These are phyloP conservation scores for Eulimnadia texana DNA, from an alignment of 1,140 invertebrate genomes.

Conservation along the genomic window DNA sequence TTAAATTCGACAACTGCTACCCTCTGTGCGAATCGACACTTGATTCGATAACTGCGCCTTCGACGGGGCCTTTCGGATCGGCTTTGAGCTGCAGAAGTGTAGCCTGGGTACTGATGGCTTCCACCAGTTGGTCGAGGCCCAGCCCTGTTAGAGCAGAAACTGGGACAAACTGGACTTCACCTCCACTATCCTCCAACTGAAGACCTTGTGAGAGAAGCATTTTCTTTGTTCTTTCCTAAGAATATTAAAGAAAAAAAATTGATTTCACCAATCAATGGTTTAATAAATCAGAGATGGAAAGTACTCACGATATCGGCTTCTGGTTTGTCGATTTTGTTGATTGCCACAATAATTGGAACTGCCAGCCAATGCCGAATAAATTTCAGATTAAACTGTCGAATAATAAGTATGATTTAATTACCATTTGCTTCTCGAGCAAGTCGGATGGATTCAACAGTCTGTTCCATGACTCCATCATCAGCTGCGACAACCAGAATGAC, in stretches of 20 bases:
- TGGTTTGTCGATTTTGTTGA: constrained; percentile 96
- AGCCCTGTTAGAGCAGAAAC: constrained; percentile 78
- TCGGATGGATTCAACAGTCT: constrained; percentile 69
- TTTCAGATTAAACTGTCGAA: constrained; percentile 13
- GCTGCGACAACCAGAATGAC: constrained; percentile 94
- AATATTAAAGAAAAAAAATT: constrained; percentile 7
- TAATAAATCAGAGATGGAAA: constrained; percentile 18
- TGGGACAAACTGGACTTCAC: constrained; percentile 78
- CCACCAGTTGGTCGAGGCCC: constrained; percentile 64
- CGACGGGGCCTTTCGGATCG: constrained; percentile 65
- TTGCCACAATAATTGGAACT: constrained; percentile 94
- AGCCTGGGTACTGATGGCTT: constrained; percentile 70
- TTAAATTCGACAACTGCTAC: constrained; percentile 28
- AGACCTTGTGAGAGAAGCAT: constrained; percentile 60
- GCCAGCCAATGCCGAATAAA: no score
- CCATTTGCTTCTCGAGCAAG: constrained; percentile 60
- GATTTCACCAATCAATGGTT: constrained; percentile 11
- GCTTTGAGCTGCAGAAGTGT: constrained; percentile 74
- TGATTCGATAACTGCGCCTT: constrained; percentile 83
- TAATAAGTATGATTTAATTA: constrained; percentile 15
- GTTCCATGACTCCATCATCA: constrained; percentile 97
- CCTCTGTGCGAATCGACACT: constrained; percentile 52
- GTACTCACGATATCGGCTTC: constrained; percentile 65
- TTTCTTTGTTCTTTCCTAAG: constrained; percentile 54
- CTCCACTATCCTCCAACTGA: constrained; percentile 72